These are phyloP conservation scores for Lepisosteus osseus DNA, from an alignment of 2,113 vertebrate genomes.

Conservation along the genomic window DNA sequence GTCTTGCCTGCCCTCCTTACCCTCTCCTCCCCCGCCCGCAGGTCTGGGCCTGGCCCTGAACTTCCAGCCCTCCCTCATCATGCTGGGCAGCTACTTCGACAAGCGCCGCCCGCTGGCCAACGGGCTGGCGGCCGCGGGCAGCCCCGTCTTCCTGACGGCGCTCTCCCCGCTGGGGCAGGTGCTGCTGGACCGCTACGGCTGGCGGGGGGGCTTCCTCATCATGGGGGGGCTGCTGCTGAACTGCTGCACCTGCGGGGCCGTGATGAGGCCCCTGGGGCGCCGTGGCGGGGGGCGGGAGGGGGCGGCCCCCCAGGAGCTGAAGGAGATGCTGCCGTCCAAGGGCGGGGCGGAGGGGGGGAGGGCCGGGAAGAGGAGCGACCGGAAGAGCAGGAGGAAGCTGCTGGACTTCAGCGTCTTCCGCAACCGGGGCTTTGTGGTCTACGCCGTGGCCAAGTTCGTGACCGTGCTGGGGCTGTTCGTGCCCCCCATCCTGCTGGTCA, in stretches of 20 bases:
- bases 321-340: slow-evolving; percentile 48
- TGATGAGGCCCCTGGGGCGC: slow-evolving; percentile 66
- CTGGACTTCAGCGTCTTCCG: slow-evolving; percentile 69
- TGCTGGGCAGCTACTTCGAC: slow-evolving; percentile 72
- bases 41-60: slow-evolving; percentile 65
- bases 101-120: slow-evolving; percentile 70
- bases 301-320: slow-evolving; percentile 48
- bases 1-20: not conserved
- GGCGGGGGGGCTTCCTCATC: slow-evolving; percentile 74
- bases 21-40: not conserved
- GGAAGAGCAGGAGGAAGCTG: slow-evolving; percentile 44
- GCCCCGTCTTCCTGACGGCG: slow-evolving; percentile 68
- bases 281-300: slow-evolving; percentile 18
- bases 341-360: slow-evolving; percentile 11
- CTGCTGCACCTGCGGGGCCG: slow-evolving; percentile 70
- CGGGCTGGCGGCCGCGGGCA: slow-evolving; percentile 71
- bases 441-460: slow-evolving; percentile 66
- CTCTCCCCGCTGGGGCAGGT: slow-evolving; percentile 71
- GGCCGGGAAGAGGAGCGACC: slow-evolving; percentile 9
- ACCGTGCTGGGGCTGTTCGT: slow-evolving; percentile 73
- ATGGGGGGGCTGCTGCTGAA: slow-evolving; percentile 72
- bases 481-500: slow-evolving; percentile 70
- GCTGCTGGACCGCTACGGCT: slow-evolving; percentile 67
- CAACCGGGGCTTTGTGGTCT: slow-evolving; percentile 63
- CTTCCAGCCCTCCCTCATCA: slow-evolving; percentile 73